These are phyloP conservation scores for Aphidius ervi DNA, from an alignment of 1,140 invertebrate genomes.

Conservation along the genomic window DNA sequence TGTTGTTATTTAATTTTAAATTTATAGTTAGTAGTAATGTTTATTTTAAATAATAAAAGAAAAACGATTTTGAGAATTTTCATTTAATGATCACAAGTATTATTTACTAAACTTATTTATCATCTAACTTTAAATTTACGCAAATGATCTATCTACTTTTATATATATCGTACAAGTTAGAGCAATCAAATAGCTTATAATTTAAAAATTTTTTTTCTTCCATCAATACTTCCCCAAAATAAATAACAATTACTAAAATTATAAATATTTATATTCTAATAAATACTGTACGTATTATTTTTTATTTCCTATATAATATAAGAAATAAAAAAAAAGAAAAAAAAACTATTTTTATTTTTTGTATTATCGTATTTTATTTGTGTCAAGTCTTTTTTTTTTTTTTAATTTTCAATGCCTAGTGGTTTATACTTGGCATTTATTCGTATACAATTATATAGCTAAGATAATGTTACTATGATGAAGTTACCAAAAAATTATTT, in stretches of 20 bases:
- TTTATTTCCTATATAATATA: conserved; percentile 24
- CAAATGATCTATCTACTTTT: conserved; percentile 21
- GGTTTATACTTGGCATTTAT: conserved; percentile 45
- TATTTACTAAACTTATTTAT: not conserved
- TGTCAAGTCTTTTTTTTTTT: conserved; percentile 9
- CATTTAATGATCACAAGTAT: not conserved
- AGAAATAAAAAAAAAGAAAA: conserved; percentile 1
- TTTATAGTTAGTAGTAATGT: too few species aligned
- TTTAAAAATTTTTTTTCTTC: conserved; percentile 12
- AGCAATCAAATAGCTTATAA: conserved; percentile 25
- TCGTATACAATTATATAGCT: conserved; percentile 56
- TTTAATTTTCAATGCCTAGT: conserved; percentile 5
- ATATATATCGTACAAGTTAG: conserved; percentile 28
- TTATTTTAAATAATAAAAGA: too few species aligned
- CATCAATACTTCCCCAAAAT: conserved; percentile 50
- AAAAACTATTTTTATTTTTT: conserved; percentile 27
- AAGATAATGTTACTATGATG: conserved; percentile 51
- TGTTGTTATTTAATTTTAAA: too few species aligned
- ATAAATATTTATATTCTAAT: conserved; percentile 46
- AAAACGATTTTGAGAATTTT: too few species aligned
- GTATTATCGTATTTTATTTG: not conserved
- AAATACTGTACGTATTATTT: conserved; percentile 46
- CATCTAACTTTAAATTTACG: not conserved
- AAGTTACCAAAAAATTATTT: conserved; percentile 39
- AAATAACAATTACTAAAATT: conserved; percentile 52